Conservation (phyloP, 92 coral and sea anemone genomes). For the Phymanthus crucifer region DNA sequence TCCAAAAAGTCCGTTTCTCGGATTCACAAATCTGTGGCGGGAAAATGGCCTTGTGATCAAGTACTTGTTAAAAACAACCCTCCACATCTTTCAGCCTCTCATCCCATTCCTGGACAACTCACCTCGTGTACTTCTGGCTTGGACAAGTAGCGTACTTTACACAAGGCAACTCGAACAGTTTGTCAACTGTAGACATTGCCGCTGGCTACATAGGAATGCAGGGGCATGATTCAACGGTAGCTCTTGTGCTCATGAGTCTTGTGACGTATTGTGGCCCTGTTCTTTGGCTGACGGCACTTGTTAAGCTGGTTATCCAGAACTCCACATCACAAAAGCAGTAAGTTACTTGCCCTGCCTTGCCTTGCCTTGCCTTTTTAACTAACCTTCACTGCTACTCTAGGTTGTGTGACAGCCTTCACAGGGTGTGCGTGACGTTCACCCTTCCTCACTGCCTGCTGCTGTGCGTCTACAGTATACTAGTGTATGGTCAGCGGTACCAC, state of each 20-base stretch:
- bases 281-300: slow-evolving; percentile 78
- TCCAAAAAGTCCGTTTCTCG: no score
- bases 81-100: slow-evolving; percentile 31
- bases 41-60: no score
- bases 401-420: slow-evolving; percentile 51
- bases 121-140: slow-evolving; percentile 66
- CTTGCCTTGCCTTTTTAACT: not conserved
- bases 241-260: slow-evolving; percentile 54
- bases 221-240: slow-evolving; percentile 61
- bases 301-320: slow-evolving; percentile 45
- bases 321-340: slow-evolving; percentile 27
- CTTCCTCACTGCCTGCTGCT: slow-evolving; percentile 71
- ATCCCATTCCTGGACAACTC: slow-evolving; percentile 45
- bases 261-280: slow-evolving; percentile 87
- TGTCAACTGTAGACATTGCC: slow-evolving; percentile 87
- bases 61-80: no score
- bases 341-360: not conserved
- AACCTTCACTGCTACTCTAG: slow-evolving; percentile 13
- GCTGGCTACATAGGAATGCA: slow-evolving; percentile 93
- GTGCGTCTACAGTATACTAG: slow-evolving; percentile 78
- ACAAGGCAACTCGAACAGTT: slow-evolving; percentile 90
- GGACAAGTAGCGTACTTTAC: slow-evolving; percentile 87
- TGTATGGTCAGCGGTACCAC: slow-evolving; percentile 93
- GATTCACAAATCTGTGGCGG: no score
- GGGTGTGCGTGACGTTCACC: slow-evolving; percentile 65